Evolutionary conservation across 2,888 invertebrate species (phyloP).

Genomic region (Drosophila anomalata): DNA sequence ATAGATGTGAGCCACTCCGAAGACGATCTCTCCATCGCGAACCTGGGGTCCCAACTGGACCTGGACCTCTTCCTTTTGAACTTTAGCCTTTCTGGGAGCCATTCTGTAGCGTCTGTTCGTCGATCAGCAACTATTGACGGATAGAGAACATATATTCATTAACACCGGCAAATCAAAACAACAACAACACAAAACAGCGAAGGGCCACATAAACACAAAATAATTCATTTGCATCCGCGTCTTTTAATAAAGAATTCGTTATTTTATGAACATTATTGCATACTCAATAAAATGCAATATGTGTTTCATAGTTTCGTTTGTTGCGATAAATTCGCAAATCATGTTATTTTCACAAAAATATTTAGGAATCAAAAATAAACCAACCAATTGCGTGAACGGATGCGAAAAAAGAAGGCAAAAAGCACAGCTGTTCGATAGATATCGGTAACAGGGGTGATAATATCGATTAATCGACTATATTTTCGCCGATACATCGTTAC

Average conservation of each 20-base stretch:
- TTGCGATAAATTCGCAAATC: constrained; percentile 33
- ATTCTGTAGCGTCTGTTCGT: constrained; percentile 85
- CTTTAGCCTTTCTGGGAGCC: constrained; percentile 99
- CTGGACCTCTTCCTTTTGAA: constrained; percentile 97
- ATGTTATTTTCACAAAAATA: constrained; percentile 48
- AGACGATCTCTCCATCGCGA: constrained; percentile 98
- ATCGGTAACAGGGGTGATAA: constrained; percentile 42
- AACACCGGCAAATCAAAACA: constrained; percentile 20
- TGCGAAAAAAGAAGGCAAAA: constrained; percentile 80
- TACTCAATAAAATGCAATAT: not conserved
- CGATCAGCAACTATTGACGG: constrained; percentile 49
- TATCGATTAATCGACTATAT: constrained; percentile 29
- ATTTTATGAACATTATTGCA: not conserved
- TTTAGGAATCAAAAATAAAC: constrained; percentile 66
- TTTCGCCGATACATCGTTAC: not conserved
- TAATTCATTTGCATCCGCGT: constrained; percentile 22
- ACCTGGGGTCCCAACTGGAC: constrained; percentile 98
- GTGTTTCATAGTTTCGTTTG: constrained; percentile 14
- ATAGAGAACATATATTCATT: constrained; percentile 8
- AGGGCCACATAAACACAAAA: constrained; percentile 6
- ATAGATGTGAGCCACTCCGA: constrained; percentile 99
- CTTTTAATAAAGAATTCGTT: not conserved
- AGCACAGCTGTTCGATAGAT: constrained; percentile 54
- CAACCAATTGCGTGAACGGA: constrained; percentile 82
- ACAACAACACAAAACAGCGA: constrained; percentile 24